Evolutionary conservation across 2,888 invertebrate genomes (phyloP), one percentile per base, ranked within the genome.

Genomic region (Trissolcus brochymenae): DNA sequence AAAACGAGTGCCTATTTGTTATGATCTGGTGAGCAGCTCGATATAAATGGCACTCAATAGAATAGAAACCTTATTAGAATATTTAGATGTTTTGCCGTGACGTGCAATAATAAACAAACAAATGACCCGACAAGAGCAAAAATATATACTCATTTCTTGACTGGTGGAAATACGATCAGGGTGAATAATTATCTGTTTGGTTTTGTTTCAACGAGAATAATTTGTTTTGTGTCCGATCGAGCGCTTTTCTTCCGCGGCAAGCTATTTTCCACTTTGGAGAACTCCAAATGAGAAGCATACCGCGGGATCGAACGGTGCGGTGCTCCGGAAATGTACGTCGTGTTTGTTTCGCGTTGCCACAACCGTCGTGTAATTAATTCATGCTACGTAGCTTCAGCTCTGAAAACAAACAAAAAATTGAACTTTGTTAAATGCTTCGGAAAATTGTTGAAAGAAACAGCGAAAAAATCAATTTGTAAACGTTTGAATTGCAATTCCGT

Each of bases 201-300:
- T 56, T 46, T 53, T 49, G 46, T 50, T 64, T 55, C 46, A 60
- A 60, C 49, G 19, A n/a, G 60, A 54, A 35, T 49, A 64, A 78
- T 78, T 74, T 71, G 74, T 74, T 68, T 68, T 60, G 51, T 46
- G 21, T 40, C 29, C 40, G 41, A 6, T 9, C 17, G 40, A 29
- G 17, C 41, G 68, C 59, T 78, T 75, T 78, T 78, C 78, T 78
- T 75, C 64, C 64, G 57, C 67, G 29, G 54, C 55, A 46, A 76
- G 73, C 76, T 79, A 79, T 79, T 79, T 79, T 76, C 79, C 76
- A 72, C 76, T 79, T 68, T 73, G 73, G 60, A 57, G 65, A 76
- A 68, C 76, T 68, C 57, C 61, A 79, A 79, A 79, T 73, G 79
- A 79, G 67, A 70, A 66, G 59, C 75, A 65, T 68, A 56, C 78